phyloP scores from a whole-genome alignment of 2,113 vertebrate species.

The Microtus pennsylvanicus region DNA sequence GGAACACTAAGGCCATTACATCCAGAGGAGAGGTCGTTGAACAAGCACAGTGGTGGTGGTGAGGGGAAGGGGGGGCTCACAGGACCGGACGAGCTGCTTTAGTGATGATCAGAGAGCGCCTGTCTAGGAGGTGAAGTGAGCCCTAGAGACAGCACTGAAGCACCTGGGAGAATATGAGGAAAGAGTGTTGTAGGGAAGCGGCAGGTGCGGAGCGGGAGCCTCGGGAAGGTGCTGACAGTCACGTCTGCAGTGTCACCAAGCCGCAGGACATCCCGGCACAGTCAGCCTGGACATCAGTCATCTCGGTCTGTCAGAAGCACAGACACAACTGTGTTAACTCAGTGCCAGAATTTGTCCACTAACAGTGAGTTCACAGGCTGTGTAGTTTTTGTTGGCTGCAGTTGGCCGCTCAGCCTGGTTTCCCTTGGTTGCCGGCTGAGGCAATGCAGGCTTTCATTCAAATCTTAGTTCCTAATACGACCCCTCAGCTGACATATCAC shows the following conservation, averaged over 20 bases:
- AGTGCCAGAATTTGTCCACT: not conserved
- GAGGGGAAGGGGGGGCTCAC: too few species aligned
- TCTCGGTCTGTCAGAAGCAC: not conserved
- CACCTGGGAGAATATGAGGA: not conserved
- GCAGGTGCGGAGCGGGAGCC: rapidly evolving
- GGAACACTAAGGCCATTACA: not conserved
- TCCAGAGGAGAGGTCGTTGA: too few species aligned
- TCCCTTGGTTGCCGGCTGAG: too few species aligned
- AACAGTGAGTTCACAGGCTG: not conserved
- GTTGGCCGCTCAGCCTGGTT: not conserved
- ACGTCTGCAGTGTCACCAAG: not conserved
- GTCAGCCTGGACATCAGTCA: not conserved
- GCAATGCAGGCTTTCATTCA: not conserved
- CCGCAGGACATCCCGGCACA: not conserved
- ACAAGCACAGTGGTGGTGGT: not conserved
- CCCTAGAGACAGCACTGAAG: not conserved
- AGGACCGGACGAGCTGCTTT: not conserved
- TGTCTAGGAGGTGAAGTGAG: not conserved
- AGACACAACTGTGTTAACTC: not conserved
- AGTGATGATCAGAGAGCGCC: not conserved
- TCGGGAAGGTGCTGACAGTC: not conserved
- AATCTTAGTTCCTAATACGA: not conserved
- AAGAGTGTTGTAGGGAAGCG: rapidly evolving
- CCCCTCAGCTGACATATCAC: not conserved
- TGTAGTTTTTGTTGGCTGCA: not conserved